Evolutionary conservation across 35 echinoderm and acorn worm species (phyloP).

Genomic region (Apostichopus japonicus): DNA sequence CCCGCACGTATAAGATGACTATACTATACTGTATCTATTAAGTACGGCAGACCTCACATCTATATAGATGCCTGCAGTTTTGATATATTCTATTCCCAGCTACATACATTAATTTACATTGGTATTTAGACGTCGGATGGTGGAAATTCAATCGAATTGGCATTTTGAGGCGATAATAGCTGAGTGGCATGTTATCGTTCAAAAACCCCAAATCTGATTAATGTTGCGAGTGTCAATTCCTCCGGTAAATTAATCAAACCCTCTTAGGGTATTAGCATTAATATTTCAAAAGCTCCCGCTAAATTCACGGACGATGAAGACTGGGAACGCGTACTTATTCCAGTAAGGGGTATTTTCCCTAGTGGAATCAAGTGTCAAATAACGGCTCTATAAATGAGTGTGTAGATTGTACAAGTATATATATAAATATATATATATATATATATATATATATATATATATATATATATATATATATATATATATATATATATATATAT

Average conservation of each 20-base stretch:
- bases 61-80: too few species aligned
- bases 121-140: conserved; percentile 15
- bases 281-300: conserved; percentile 40
- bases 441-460: too few species aligned
- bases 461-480: too few species aligned
- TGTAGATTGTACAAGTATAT: too few species aligned
- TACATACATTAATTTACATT: background rate
- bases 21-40: too few species aligned
- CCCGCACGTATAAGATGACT: too few species aligned
- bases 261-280: conserved; percentile 41
- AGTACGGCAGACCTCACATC: too few species aligned
- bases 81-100: background rate
- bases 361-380: conserved; percentile 25
- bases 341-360: background rate
- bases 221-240: conserved; percentile 37
- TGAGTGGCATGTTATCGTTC: background rate
- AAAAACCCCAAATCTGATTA: conserved; percentile 47
- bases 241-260: conserved; percentile 13
- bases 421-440: too few species aligned
- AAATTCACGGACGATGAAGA: conserved; percentile 10
- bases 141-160: conserved; percentile 36
- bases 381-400: background rate
- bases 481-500: too few species aligned
- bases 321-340: background rate
- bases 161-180: conserved; percentile 36